These are phyloP conservation scores for Oncorhynchus gorbuscha DNA, from an alignment of 2,113 vertebrate genomes.

Conservation along the genomic window DNA sequence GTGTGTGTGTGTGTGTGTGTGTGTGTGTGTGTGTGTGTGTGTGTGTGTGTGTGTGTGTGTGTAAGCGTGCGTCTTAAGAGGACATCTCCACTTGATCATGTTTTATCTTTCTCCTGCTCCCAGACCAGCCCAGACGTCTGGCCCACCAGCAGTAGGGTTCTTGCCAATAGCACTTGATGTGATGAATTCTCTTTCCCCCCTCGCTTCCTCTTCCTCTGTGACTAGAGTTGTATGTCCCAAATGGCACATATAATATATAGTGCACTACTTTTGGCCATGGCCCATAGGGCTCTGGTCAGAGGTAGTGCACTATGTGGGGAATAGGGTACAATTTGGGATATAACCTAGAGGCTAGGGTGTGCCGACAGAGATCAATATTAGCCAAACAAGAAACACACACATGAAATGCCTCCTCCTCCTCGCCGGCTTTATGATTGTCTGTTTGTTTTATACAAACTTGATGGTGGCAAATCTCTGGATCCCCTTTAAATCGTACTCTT, in stretches of 20 bases:
- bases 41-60: too few species aligned
- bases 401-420: slow-evolving; percentile 41
- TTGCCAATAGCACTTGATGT: slow-evolving; percentile 36
- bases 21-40: too few species aligned
- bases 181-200: slow-evolving; percentile 64
- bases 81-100: background rate
- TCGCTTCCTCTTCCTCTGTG: slow-evolving; percentile 36
- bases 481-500: slow-evolving; percentile 24
- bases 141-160: slow-evolving; percentile 36
- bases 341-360: background rate
- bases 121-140: slow-evolving; percentile 16
- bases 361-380: slow-evolving; percentile 51
- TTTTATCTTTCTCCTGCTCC: slow-evolving; percentile 1
- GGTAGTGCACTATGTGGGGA: too few species aligned
- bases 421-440: slow-evolving; percentile 34
- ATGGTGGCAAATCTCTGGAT: background rate
- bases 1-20: background rate
- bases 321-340: too few species aligned
- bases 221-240: slow-evolving; percentile 17
- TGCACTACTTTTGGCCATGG: background rate
- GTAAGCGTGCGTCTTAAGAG: too few species aligned
- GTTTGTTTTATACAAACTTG: slow-evolving; percentile 8
- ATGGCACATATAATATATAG: background rate
- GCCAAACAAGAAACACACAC: slow-evolving; percentile 36
- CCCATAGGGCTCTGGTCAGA: too few species aligned